These are phyloP conservation scores for Artibeus lituratus DNA, from an alignment of 2,797 vertebrate genomes.

Conservation along the genomic window DNA sequence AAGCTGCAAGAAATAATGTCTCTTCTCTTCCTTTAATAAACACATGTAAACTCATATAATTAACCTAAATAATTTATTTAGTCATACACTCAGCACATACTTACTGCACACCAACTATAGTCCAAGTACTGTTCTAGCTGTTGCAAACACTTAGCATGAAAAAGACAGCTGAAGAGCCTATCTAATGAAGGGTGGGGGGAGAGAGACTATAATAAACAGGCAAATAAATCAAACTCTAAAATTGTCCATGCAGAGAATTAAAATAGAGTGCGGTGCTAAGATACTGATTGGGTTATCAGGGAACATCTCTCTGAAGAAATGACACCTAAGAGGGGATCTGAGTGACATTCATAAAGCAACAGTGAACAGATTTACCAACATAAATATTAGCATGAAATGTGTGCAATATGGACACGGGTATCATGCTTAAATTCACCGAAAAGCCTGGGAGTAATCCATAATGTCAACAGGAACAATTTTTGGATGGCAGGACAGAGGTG, in stretches of 20 bases:
- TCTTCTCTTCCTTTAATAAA: conserved; percentile 1
- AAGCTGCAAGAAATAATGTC: background rate
- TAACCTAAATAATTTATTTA: background rate
- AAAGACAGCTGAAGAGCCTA: background rate
- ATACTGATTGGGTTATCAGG: background rate
- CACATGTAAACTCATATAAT: background rate
- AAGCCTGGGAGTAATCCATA: background rate
- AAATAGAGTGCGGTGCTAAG: background rate
- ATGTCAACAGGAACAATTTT: background rate
- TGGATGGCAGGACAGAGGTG: background rate
- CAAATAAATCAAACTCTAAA: background rate
- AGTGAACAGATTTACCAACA: conserved; percentile 5
- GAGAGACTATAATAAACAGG: background rate
- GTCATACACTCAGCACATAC: background rate
- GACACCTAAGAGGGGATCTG: conserved; percentile 30
- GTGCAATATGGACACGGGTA: background rate
- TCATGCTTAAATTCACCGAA: background rate
- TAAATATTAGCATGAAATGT: conserved; percentile 25
- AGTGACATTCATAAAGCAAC: conserved; percentile 28
- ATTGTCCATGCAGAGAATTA: conserved; percentile 24
- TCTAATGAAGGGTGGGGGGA: background rate
- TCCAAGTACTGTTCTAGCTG: background rate
- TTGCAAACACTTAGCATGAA: background rate
- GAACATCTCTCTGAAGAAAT: conserved; percentile 37
- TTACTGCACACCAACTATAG: background rate